These are phyloP conservation scores for Mercenaria mercenaria DNA, from an alignment of 1,140 invertebrate genomes.

Conservation along the genomic window DNA sequence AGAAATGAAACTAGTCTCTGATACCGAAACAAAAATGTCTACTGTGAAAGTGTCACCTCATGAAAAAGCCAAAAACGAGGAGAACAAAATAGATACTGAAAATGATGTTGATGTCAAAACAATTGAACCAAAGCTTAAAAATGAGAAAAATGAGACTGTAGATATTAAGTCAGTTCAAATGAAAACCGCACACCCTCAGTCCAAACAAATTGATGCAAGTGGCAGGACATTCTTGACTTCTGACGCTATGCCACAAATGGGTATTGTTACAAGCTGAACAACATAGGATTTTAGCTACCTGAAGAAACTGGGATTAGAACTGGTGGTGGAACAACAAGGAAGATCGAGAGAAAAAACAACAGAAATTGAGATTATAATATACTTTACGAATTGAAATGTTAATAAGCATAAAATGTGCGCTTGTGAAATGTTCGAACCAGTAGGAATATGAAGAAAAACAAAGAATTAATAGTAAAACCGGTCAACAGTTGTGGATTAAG, in stretches of 20 bases:
- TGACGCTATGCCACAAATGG: conserved; percentile 22
- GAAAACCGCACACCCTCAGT: neutral
- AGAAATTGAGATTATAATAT: too few species aligned
- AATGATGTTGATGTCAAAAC: too few species aligned
- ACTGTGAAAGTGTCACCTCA: neutral
- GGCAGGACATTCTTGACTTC: conserved; percentile 53
- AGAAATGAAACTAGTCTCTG: neutral
- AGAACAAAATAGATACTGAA: neutral
- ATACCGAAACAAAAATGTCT: neutral
- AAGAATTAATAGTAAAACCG: too few species aligned
- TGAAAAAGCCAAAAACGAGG: neutral
- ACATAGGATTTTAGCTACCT: too few species aligned
- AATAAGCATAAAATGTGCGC: too few species aligned
- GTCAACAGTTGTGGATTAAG: too few species aligned
- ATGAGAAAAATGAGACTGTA: neutral
- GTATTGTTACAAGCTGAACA: neutral
- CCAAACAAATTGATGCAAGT: conserved; percentile 10
- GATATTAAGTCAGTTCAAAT: conserved; percentile 1
- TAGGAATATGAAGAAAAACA: too few species aligned
- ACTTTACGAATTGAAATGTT: too few species aligned
- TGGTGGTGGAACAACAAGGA: too few species aligned
- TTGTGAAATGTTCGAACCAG: too few species aligned
- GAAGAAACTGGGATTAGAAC: too few species aligned
- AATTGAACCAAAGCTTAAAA: neutral
- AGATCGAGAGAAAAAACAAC: too few species aligned